Evolutionary conservation across 2,797 vertebrate species (phyloP), one percentile per base, ranked within the genome.

Genomic region (Pseudotriccus pelzelni): DNA sequence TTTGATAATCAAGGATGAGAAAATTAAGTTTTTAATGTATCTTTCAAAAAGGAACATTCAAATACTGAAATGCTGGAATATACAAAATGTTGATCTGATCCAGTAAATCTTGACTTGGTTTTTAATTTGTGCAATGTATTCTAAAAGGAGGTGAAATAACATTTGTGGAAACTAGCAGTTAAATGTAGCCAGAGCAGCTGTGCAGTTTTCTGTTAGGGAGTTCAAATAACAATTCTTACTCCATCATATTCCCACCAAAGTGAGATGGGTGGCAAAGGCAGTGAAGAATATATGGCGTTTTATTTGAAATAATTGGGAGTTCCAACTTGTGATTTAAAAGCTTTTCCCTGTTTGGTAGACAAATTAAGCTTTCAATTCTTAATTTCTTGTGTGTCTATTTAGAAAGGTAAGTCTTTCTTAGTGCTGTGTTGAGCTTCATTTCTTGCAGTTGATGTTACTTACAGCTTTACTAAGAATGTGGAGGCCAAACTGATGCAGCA

Each of bases 241-340:
- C 44, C 22, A 46, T 50, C 2, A 0, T 25, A 6, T 84, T 47
- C 39, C 17, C 0, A 0, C 20, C 32, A 0, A 55, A 91, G 17
- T 28, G 36, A 12, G 10, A 32, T 79, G 41, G 10, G 23, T 85
- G 3, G 7, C 25, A 41, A 14, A 30, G 13, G 11, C 36, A 28
- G 18, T 44, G 19, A 86, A 20, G 43, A 73, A 10, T 79, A 73
- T 18, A 7, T 58, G 7, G 4, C 76, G 16, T 17, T 82, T 62
- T 62, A 30, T 73, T 83, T 82, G 47, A 81, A 79, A 52, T 66
- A 72, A 30, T 41, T 0, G 3, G 4, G 20, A 89, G 7, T 64
- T 89, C n/a, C 59, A 27, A 52, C 9, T 86, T 86, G 25, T 76
- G 50, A 19, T 20, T 69, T 46, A 32, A 60, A 82, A 63, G 11